phyloP scores from a whole-genome alignment of 1,140 invertebrate species.

The Maconellicoccus hirsutus region DNA sequence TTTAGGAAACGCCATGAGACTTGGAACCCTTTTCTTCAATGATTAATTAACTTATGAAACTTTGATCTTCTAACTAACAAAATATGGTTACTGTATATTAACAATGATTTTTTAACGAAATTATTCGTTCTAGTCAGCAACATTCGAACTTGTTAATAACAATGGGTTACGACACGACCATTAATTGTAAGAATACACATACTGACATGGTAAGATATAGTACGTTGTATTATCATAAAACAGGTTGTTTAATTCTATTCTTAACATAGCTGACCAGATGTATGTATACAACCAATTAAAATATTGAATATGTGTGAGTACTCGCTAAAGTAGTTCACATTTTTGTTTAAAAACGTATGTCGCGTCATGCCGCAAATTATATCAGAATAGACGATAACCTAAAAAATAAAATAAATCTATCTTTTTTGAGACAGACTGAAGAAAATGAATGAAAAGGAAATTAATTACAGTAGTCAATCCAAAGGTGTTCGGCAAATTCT shows the following conservation, averaged over 20 bases:
- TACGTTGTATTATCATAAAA: not conserved
- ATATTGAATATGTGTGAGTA: not conserved
- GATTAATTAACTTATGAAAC: not conserved
- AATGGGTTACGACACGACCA: not conserved
- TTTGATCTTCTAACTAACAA: not conserved
- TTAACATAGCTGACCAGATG: not conserved
- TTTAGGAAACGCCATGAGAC: too few species aligned
- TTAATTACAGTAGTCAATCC: too few species aligned
- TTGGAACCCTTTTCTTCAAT: not conserved
- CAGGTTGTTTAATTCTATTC: not conserved
- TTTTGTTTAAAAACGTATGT: too few species aligned
- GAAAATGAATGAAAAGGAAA: too few species aligned
- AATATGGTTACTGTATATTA: not conserved
- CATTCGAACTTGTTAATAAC: constrained; percentile 4
- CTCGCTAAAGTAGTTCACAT: not conserved
- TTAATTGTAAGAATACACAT: constrained; percentile 1
- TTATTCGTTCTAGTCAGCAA: not conserved
- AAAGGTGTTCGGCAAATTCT: too few species aligned
- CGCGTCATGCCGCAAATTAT: too few species aligned
- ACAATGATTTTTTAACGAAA: not conserved
- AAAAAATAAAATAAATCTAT: too few species aligned
- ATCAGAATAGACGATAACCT: too few species aligned
- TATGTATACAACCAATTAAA: not conserved
- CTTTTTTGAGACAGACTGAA: too few species aligned
- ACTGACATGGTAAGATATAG: not conserved